Base-by-base conservation (phyloP, 1,140 invertebrate species). In the Tribolium castaneum region DNA sequence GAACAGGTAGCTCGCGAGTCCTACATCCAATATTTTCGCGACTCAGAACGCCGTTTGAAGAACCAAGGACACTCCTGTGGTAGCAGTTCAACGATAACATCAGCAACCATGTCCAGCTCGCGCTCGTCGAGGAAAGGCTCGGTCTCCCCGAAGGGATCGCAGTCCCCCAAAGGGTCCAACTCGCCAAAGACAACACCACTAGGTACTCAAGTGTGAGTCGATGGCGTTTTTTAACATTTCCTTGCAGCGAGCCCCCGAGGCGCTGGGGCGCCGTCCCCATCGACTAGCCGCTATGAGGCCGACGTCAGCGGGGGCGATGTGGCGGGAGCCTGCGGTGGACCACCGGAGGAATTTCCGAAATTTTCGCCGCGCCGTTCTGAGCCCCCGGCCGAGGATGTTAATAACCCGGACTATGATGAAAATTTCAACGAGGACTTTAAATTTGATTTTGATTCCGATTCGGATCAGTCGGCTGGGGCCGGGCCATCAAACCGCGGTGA, bases 1-100 rank as follows among this genome's bases (percentile, higher is more conserved):
- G 95, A 97, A 87, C 95, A 98, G 88, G 93, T 96, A 10, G 95
- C 95, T 0, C 88, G 94, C 22, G 96, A 98, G 87, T 96, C 95
- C 75, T 98, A 97, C 86, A 89, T 97, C 54, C 95, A 97, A 86
- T 98, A 84, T 82, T 85, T 85, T 56, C 81, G 85, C 12, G 86
- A 86, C 77, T 82, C 82, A n/a, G 84, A 86, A 70, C 81, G 83
- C 35, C 82, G 82, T 71, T 78, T 85, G 35, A 84, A 84, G 75
- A 78, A 78, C 35, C 80, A 83, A 75, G 82, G 83, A 16, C 82
- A 84, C 79, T 74, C 80, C 22, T 70, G 77, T 74, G 83, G 82
- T 13, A 86, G 86, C 76, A 86, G 85, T 74, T 86, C 85, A 16
- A 86, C 85, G 13, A 81, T 86, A 14, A 86, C 85, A 16, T 86